Evolutionary conservation across 2,888 invertebrate species (phyloP).

Genomic region (Coremacera marginata): DNA sequence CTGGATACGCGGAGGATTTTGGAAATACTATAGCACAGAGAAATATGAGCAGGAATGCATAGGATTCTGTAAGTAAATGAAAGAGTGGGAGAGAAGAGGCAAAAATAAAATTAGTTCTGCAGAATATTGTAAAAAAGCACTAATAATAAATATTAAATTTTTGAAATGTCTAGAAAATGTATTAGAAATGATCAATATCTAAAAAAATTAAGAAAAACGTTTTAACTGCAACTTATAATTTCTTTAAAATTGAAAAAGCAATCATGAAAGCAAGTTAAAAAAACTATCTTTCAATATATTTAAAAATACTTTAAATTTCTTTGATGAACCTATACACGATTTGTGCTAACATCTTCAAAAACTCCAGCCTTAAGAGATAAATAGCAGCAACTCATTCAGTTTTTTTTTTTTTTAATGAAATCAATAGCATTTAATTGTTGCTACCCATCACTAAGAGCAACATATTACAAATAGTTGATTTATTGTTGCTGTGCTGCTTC

Average conservation of each 20-base stretch:
- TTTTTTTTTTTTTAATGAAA: not conserved
- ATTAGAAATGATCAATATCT: too few species aligned
- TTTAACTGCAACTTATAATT: too few species aligned
- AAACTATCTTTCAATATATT: too few species aligned
- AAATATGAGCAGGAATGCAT: slow-evolving; percentile 48
- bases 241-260: too few species aligned
- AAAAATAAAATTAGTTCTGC: not conserved
- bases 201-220: too few species aligned
- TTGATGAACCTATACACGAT: too few species aligned
- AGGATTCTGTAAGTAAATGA: slow-evolving; percentile 46
- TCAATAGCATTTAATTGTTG: not conserved
- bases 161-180: too few species aligned
- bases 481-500: not conserved
- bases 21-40: slow-evolving; percentile 47
- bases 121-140: too few species aligned
- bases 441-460: not conserved
- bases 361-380: not conserved
- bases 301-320: too few species aligned
- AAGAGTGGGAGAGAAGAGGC: not conserved
- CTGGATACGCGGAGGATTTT: slow-evolving; percentile 44
- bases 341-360: too few species aligned
- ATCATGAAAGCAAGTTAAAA: too few species aligned
- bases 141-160: too few species aligned
- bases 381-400: not conserved
- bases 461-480: not conserved